Percentiles rank a stretch among this genome's conserved stretches.
Conservation (phyloP, 2,797 vertebrate genomes). For the Pseudotriccus pelzelni region DNA sequence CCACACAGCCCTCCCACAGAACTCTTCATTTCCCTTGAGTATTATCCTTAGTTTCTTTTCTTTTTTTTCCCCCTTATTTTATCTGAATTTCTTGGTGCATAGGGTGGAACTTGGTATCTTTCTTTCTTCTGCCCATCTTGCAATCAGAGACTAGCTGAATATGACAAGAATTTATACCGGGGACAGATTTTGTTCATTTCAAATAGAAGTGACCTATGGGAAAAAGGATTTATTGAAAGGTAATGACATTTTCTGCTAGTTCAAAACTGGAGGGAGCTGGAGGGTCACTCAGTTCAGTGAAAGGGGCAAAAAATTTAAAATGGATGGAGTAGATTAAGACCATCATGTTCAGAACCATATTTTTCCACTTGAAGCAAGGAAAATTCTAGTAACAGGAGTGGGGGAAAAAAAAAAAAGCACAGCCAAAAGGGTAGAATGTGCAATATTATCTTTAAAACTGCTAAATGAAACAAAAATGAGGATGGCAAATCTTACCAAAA, state of each 20-base stretch:
- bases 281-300: neutral
- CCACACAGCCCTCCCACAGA: neutral
- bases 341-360: neutral
- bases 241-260: neutral
- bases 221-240: slow-evolving; percentile 1
- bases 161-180: neutral
- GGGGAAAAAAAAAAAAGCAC: fast-evolving
- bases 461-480: neutral
- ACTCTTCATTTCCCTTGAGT: neutral
- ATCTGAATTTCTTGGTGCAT: neutral
- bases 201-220: neutral
- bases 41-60: neutral
- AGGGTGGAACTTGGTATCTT: neutral
- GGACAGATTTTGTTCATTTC: neutral
- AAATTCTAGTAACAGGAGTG: neutral
- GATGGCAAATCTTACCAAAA: neutral
- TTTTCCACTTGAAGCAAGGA: neutral
- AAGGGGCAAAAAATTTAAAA: slow-evolving; percentile 8
- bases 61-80: neutral
- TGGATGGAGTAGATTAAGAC: neutral
- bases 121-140: neutral
- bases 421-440: neutral
- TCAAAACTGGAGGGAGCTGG: neutral
- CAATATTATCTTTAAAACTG: neutral
- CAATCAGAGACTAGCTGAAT: neutral